Evolutionary conservation across 1,140 invertebrate genomes (phyloP).

Genomic region (Leptinotarsa texana): DNA sequence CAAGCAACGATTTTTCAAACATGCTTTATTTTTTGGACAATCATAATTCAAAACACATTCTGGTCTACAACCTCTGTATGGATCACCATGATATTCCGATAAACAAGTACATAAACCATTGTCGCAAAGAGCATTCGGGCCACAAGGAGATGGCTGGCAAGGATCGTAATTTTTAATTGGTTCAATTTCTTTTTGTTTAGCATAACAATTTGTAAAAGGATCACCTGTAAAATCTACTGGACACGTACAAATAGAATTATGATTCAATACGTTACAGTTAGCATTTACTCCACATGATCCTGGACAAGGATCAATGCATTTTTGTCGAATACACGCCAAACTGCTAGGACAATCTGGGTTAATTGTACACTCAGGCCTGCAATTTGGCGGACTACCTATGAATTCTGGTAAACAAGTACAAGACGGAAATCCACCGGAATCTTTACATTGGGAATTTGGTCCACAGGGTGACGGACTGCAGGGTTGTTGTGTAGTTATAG

Average conservation of each 20-base stretch:
- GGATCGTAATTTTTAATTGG: slow-evolving; percentile 56
- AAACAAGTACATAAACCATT: slow-evolving; percentile 75
- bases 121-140: slow-evolving; percentile 74
- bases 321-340: slow-evolving; percentile 66
- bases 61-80: slow-evolving; percentile 73
- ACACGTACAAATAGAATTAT: slow-evolving; percentile 69
- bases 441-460: slow-evolving; percentile 68
- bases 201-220: slow-evolving; percentile 68
- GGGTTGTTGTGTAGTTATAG: slow-evolving; percentile 58
- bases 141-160: slow-evolving; percentile 77
- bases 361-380: slow-evolving; percentile 71
- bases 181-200: slow-evolving; percentile 51
- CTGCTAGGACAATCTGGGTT: slow-evolving; percentile 68
- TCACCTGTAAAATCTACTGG: slow-evolving; percentile 70
- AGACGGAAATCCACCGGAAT: slow-evolving; percentile 62
- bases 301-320: slow-evolving; percentile 73
- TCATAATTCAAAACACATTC: slow-evolving; percentile 74
- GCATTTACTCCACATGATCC: slow-evolving; percentile 72
- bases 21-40: slow-evolving; percentile 68
- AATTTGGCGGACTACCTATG: slow-evolving; percentile 73
- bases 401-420: slow-evolving; percentile 68
- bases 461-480: slow-evolving; percentile 74
- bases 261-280: slow-evolving; percentile 66
- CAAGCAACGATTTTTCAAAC: slow-evolving; percentile 70
- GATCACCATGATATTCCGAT: slow-evolving; percentile 76